Percentiles rank a stretch among this genome's conserved stretches.
These are phyloP conservation scores for Mesitornis unicolor DNA, from an alignment of 2,113 vertebrate genomes.

Conservation along the genomic window DNA sequence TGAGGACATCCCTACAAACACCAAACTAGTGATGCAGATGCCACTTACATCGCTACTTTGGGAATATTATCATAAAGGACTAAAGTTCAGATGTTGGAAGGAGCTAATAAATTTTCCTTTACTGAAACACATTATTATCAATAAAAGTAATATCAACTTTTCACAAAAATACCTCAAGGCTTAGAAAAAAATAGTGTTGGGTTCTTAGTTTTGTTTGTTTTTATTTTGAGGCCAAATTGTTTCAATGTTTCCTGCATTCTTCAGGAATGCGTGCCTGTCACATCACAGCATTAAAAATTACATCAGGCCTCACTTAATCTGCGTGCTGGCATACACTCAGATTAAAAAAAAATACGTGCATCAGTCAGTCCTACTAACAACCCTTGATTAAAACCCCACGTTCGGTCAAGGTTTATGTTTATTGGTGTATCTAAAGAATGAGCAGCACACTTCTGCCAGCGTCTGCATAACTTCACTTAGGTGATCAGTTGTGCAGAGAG, in stretches of 20 bases:
- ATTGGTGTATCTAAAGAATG: neutral
- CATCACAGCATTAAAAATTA: neutral
- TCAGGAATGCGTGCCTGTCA: neutral
- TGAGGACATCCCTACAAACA: neutral
- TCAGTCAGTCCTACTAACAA: neutral
- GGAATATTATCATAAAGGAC: neutral
- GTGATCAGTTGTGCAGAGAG: neutral
- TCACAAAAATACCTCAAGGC: neutral
- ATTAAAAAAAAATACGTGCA: rapidly evolving
- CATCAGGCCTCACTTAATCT: neutral
- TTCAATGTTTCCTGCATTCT: neutral
- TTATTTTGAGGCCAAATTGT: neutral
- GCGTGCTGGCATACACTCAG: neutral
- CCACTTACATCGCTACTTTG: neutral
- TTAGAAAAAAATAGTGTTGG: neutral
- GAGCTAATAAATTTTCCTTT: neutral
- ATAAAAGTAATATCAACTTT: neutral
- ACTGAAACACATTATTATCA: neutral
- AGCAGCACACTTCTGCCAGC: neutral
- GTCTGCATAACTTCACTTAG: neutral
- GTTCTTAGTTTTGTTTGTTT: neutral
- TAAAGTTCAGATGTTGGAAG: neutral
- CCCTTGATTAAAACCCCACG: neutral
- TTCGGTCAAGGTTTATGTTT: neutral
- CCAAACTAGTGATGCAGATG: neutral